Conservation (phyloP, 1,140 invertebrate species). For the Proctacanthus coquilletti region DNA sequence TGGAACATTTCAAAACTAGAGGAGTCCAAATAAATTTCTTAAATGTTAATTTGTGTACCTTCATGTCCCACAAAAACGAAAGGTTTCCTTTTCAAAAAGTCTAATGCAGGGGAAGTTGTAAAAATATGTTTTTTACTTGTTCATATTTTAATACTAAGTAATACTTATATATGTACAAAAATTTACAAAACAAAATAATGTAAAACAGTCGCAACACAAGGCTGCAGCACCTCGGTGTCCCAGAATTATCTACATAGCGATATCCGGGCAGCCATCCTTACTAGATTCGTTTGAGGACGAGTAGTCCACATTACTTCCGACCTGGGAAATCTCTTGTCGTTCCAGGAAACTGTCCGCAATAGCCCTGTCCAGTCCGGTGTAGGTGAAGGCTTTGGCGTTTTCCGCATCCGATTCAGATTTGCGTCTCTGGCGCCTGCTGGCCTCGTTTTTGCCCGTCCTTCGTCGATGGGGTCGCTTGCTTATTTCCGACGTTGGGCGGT, state of each 20-base stretch:
- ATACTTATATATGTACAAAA: too few species aligned
- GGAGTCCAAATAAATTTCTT: background rate
- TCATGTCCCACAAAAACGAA: too few species aligned
- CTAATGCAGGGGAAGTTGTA: too few species aligned
- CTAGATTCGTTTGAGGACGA: too few species aligned
- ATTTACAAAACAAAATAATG: too few species aligned
- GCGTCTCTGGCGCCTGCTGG: slow-evolving; percentile 18
- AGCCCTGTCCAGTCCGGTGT: slow-evolving; percentile 21
- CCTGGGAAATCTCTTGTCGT: slow-evolving; percentile 20
- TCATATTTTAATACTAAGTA: too few species aligned
- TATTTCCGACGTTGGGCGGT: background rate
- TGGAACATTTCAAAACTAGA: background rate
- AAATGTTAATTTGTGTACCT: background rate
- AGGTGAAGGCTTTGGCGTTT: slow-evolving; percentile 18
- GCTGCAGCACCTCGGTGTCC: too few species aligned
- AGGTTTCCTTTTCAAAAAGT: too few species aligned
- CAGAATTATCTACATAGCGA: too few species aligned
- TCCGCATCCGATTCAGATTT: slow-evolving; percentile 25
- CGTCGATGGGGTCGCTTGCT: background rate
- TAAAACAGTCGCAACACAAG: too few species aligned
- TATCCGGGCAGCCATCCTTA: too few species aligned
- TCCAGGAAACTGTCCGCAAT: slow-evolving; percentile 26
- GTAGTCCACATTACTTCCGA: slow-evolving; percentile 23
- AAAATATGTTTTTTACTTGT: too few species aligned
- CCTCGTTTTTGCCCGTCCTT: background rate